Conservation (phyloP, 2,888 invertebrate species). For the Cataglyphis albicans region DNA sequence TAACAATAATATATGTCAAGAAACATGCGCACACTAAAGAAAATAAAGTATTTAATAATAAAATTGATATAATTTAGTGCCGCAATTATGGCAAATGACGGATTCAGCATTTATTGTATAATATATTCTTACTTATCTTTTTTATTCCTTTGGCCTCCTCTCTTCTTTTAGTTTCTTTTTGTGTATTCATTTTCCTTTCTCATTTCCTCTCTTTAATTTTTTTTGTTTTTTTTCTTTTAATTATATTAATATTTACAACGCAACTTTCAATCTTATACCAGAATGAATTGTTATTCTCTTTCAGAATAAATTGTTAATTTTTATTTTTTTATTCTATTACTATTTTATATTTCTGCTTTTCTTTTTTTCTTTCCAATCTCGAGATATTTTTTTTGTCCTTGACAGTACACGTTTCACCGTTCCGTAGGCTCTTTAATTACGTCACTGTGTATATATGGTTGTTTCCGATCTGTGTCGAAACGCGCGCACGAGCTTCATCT, state of each 20-base stretch:
- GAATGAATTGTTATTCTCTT: slow-evolving; percentile 47
- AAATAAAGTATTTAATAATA: background rate
- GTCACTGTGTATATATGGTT: slow-evolving; percentile 1
- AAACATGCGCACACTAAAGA: background rate
- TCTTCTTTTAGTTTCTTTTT: background rate
- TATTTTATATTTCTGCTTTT: slow-evolving; percentile 1
- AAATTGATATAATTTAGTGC: background rate
- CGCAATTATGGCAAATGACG: slow-evolving; percentile 20
- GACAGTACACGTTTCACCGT: background rate
- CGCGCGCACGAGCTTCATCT: slow-evolving; percentile 30
- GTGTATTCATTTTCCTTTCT: background rate
- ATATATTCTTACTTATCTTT: background rate
- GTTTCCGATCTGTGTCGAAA: slow-evolving; percentile 35
- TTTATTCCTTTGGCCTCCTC: background rate
- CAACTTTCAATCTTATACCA: slow-evolving; percentile 28
- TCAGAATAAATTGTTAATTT: slow-evolving; percentile 45
- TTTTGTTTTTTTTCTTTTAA: background rate
- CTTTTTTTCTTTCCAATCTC: background rate
- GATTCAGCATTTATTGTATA: slow-evolving; percentile 13
- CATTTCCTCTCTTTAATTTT: background rate
- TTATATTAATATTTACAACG: slow-evolving; percentile 43
- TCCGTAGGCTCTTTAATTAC: background rate
- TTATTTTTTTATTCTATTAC: slow-evolving; percentile 37
- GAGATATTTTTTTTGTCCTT: slow-evolving; percentile 6
- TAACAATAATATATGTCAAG: background rate